Evolutionary conservation across 2,113 vertebrate genomes (phyloP).

Genomic region (Cyanoderma ruficeps): DNA sequence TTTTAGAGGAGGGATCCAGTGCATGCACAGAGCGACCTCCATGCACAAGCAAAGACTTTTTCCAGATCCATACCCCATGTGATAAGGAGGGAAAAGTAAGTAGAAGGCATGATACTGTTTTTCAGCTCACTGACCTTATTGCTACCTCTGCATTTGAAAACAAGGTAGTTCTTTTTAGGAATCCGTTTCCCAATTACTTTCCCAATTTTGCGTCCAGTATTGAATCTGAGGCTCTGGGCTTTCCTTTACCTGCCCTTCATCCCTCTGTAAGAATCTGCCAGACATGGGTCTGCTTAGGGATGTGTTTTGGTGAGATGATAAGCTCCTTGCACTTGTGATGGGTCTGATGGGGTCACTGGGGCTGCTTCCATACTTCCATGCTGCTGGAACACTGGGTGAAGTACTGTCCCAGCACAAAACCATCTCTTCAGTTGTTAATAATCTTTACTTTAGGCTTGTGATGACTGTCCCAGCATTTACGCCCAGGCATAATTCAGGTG

Average conservation of each 20-base stretch:
- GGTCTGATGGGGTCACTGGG: neutral
- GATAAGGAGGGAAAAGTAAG: slow-evolving; percentile 91
- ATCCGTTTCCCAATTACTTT: neutral
- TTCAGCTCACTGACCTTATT: neutral
- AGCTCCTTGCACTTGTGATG: neutral
- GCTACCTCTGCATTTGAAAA: neutral
- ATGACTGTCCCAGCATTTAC: neutral
- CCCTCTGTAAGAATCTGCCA: neutral
- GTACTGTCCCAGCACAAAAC: neutral
- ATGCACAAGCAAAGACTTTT: slow-evolving; percentile 90
- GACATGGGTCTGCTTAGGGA: neutral
- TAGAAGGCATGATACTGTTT: neutral
- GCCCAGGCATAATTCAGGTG: neutral
- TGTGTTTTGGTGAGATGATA: neutral
- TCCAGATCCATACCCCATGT: slow-evolving; percentile 91
- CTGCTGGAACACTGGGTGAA: neutral
- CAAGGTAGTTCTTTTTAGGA: neutral
- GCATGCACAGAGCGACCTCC: slow-evolving; percentile 81
- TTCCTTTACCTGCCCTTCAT: neutral
- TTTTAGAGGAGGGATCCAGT: slow-evolving; percentile 86
- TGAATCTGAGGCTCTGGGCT: neutral
- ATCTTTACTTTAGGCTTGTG: neutral
- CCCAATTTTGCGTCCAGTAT: neutral
- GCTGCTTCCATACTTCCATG: neutral
- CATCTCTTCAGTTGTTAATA: neutral